These are phyloP conservation scores for Coremacera marginata DNA, from an alignment of 2,888 invertebrate species.

Conservation along the genomic window DNA sequence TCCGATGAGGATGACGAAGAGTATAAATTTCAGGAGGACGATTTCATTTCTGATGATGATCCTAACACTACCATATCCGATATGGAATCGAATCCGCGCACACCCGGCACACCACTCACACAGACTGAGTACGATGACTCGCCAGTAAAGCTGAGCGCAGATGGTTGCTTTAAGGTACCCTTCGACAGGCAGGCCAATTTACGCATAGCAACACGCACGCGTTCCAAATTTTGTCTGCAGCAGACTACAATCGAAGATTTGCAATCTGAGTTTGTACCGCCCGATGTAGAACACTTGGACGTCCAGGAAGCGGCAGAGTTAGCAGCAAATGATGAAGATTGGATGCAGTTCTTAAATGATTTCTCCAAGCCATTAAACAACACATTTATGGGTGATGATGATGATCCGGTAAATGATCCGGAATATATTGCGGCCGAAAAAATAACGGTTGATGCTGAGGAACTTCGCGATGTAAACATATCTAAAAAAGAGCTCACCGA, in stretches of 20 bases:
- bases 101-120: slow-evolving; percentile 72
- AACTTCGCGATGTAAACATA: slow-evolving; percentile 84
- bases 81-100: slow-evolving; percentile 76
- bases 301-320: slow-evolving; percentile 78
- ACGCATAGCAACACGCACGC: slow-evolving; percentile 86
- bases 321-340: slow-evolving; percentile 72
- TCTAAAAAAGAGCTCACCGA: slow-evolving; percentile 87
- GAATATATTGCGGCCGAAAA: slow-evolving; percentile 90
- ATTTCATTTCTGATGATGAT: slow-evolving; percentile 78
- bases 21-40: slow-evolving; percentile 80
- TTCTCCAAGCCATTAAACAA: slow-evolving; percentile 77
- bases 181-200: slow-evolving; percentile 69
- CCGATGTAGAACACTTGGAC: slow-evolving; percentile 83
- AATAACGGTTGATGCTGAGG: slow-evolving; percentile 85
- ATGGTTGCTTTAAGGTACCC: slow-evolving; percentile 83
- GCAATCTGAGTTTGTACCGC: slow-evolving; percentile 89
- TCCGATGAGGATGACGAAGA: slow-evolving; percentile 87
- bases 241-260: slow-evolving; percentile 88
- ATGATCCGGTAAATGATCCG: slow-evolving; percentile 87
- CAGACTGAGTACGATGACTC: slow-evolving; percentile 59
- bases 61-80: slow-evolving; percentile 77
- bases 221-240: slow-evolving; percentile 88
- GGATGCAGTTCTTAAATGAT: slow-evolving; percentile 83
- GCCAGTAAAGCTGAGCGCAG: slow-evolving; percentile 71
- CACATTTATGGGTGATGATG: slow-evolving; percentile 73